Evolutionary conservation across 2,113 vertebrate species (phyloP), one percentile per base, ranked within the genome.

Genomic region (Tringa solitaria): DNA sequence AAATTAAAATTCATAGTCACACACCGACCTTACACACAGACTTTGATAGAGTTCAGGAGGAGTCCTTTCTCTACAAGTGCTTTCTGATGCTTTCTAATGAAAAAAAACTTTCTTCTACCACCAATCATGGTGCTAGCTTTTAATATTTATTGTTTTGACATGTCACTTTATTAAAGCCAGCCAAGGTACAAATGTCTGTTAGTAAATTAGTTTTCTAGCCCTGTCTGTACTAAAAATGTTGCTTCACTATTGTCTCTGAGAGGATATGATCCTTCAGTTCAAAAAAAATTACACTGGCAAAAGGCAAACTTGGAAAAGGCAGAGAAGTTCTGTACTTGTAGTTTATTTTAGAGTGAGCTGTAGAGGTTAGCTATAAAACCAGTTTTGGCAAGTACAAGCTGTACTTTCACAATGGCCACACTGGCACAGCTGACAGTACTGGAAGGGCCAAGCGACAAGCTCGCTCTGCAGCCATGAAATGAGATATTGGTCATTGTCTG

Each of bases 141-240:
- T 74, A 76, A 84, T 86, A 84, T 67, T 90, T 93, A 50, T 59
- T 88, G 37, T 87, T 95, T 88, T 70, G 80, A 70, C 68, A 70
- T n/a, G 22, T 70, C 54, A 70, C 20, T 86, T 87, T 33, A 77
- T 93, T 92, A 84, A 89, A 81, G 46, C 33, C 33, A 88, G 46
- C 39, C 72, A 89, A 80, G 46, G 28, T 87, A 50, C 32, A 87
- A 77, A 84, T n/a, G 9, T 43, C 73, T 86, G 33, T 41, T 81
- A 9, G 8, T 21, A 70, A 94, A 90, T 89, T n/a, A 78, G 27
- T 87, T 90, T 96, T 84, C 61, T 91, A 78, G 76, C 48, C 19
- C 45, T 86, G 16, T 74, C 76, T 74, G 3, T 56, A 48, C 20
- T 41, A 81, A 33, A 84, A 67, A 32, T 28, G 26, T 56, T 89